Base-by-base conservation (phyloP, 2,888 invertebrate genomes). In the Ormia ochracea region DNA sequence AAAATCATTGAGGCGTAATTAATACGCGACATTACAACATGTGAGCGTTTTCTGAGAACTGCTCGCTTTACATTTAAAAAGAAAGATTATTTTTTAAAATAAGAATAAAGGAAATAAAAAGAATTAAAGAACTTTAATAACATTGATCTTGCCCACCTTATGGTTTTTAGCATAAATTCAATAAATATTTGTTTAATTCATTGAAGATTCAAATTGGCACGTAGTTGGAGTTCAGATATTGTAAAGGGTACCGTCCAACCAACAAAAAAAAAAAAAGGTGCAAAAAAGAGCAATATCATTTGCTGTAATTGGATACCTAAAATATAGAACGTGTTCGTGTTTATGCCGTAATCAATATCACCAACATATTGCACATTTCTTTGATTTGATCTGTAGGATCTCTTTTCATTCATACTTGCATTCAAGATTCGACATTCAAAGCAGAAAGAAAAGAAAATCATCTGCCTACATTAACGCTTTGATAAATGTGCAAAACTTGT, bases 401-500 rank as follows among this genome's bases (percentile, higher is more conserved):
- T 28, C n/a, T 69, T 33, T 17, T 19, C 6, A 5, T 43, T 7
- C 10, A 1, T 36, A 19, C 31, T 48, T 26, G 17, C 23, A 10
- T 23, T 70, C n/a, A 66, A 50, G 43, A 31, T 41, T n/a, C 0
- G 23, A 38, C 5, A 3, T 7, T 43, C 33, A 26, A 43, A 33
- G 21, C 4, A 38, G 48, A 28, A 10, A 41, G n/a, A 28, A n/a
- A 9, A n/a, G 54, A 38, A 69, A 70, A 70, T 75, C 76, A 81
- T 74, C 70, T 74, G 75, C 59, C 59, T 52, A 12, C 9, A 19
- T 26, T 43, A 28, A 9, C 14, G 45, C 38, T 75, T 58, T 50
- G 69, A 31, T 84, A 85, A 85, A 88, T 87, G 87, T 88, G 88
- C 88, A 87, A 87, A 88, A 87, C 85, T 86, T 84, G 85, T 85